Evolutionary conservation across 92 coral and sea anemone species (phyloP).

Genomic region (Epizoanthus illoricatus): DNA sequence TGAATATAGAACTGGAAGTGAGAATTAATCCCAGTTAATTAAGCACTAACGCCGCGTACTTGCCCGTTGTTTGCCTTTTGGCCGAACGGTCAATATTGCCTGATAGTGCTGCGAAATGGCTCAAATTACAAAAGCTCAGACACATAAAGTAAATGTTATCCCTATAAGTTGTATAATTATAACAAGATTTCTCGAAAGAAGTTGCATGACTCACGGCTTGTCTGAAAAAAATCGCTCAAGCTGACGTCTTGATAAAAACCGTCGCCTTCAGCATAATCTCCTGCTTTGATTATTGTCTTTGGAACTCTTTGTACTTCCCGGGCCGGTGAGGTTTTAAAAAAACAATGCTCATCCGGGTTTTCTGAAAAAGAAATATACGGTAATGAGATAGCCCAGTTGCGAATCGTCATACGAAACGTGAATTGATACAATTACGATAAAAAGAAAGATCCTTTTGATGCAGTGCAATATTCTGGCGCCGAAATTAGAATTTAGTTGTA

Average conservation of each 20-base stretch:
- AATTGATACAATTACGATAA: too few species aligned
- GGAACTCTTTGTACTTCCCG: too few species aligned
- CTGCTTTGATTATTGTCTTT: not conserved
- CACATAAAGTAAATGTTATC: slow-evolving; percentile 1
- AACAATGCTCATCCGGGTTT: too few species aligned
- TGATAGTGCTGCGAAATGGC: slow-evolving; percentile 5
- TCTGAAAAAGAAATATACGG: too few species aligned
- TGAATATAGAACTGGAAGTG: not conserved
- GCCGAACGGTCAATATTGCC: slow-evolving; percentile 1
- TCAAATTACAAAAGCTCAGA: slow-evolving; percentile 2
- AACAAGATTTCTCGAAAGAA: not conserved
- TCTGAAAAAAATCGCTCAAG: not conserved
- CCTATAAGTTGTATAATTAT: not conserved
- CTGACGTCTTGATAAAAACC: not conserved
- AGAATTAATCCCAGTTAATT: not conserved
- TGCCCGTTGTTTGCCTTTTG: not conserved
- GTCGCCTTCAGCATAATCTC: not conserved
- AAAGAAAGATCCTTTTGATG: too few species aligned
- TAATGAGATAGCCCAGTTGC: too few species aligned
- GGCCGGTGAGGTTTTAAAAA: too few species aligned
- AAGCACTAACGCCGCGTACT: not conserved
- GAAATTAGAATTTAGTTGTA: too few species aligned
- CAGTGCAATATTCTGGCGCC: too few species aligned
- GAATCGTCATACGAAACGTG: too few species aligned
- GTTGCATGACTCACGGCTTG: slow-evolving; percentile 21